A percentile compares a stretch with the other conserved stretches of the same genome.
These are phyloP conservation scores for Myioborus melanocephalus DNA, from an alignment of 2,797 vertebrate genomes.

Conservation along the genomic window DNA sequence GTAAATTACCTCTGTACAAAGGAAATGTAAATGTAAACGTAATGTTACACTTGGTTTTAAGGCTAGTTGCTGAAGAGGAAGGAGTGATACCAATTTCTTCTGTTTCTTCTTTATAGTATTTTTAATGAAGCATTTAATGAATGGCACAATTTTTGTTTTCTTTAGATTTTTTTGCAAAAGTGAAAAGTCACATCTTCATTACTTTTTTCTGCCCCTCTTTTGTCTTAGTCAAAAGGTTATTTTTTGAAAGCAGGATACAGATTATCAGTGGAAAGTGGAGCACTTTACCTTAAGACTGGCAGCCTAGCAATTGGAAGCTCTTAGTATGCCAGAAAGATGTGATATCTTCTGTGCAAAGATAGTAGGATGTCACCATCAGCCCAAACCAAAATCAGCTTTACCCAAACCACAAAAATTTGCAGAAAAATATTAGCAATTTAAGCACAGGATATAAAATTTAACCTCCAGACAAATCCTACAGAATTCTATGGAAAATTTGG, in stretches of 20 bases:
- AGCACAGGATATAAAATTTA: neutral
- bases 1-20: neutral
- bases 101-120: neutral
- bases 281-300: neutral
- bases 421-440: neutral
- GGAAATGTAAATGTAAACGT: neutral
- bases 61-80: neutral
- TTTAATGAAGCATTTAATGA: neutral
- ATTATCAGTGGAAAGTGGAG: neutral
- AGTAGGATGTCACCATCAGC: neutral
- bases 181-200: neutral
- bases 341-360: neutral
- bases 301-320: neutral
- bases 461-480: neutral
- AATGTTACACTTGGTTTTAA: neutral
- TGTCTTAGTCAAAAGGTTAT: neutral
- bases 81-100: neutral
- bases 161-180: neutral
- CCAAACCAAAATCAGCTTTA: neutral
- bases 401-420: neutral
- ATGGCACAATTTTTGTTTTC: neutral
- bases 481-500: neutral
- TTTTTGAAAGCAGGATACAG: neutral
- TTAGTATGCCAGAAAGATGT: neutral
- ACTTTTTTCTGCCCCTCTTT: neutral